Conservation (phyloP, 37 sponge, comb jelly and placozoan species). For the Eunapius fragilis region DNA sequence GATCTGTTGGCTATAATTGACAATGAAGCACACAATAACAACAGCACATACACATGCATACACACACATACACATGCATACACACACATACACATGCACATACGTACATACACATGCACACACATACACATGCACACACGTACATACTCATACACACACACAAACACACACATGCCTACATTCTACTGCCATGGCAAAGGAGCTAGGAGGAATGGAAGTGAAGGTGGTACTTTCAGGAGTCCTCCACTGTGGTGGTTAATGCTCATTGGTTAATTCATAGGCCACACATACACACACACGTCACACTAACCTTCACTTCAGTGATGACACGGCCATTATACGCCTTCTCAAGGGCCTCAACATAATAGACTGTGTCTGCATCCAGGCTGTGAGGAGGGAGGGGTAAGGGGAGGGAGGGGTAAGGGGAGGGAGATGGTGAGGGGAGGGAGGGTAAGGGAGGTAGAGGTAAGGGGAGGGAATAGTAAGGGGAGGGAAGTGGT, state of each 20-base stretch:
- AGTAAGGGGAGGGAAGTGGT: background rate
- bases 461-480: background rate
- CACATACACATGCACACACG: background rate
- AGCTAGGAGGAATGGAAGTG: background rate
- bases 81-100: background rate
- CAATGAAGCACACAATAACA: background rate
- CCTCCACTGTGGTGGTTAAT: constrained; percentile 52
- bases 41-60: no score
- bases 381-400: background rate
- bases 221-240: constrained; percentile 9
- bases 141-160: background rate
- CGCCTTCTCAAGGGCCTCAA: constrained; percentile 54
- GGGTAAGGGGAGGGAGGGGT: background rate
- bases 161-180: constrained; percentile 22
- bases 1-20: constrained; percentile 10
- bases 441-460: background rate
- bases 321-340: constrained; percentile 26
- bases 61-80: background rate
- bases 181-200: constrained; percentile 64
- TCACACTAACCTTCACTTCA: constrained; percentile 25
- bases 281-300: background rate
- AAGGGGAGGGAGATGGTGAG: background rate
- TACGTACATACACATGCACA: background rate
- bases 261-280: background rate
- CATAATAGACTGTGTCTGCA: constrained; percentile 15